Base-by-base conservation (phyloP, 1,140 invertebrate species). In the Argopecten irradians region DNA sequence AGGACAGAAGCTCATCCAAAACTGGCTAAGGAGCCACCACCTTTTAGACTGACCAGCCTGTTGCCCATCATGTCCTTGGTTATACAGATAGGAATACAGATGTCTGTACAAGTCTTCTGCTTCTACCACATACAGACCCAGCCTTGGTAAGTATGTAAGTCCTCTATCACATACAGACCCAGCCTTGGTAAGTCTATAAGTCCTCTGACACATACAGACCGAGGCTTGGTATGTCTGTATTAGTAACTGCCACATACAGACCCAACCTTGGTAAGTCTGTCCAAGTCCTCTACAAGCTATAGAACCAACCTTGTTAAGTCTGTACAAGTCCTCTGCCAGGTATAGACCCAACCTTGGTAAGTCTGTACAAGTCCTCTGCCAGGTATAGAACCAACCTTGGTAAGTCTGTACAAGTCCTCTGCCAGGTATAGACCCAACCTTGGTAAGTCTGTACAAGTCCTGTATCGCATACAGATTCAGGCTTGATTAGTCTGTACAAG, bases 211-310 rank as follows among this genome's bases (percentile, higher is more conserved):
- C 34, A 28, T 28, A 33, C 5, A 33, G 28, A 92, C 95, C 28
- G 97, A 97, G 89, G 91, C 96, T 0, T 98, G 98, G 98, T 98
- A 88, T 83, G 92, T 86, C n/a, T n/a, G n/a, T n/a, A n/a, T n/a
- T n/a, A n/a, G n/a, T n/a, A n/a, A n/a, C 97, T 93, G 14, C 1
- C n/a, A 33, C 34, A 28, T 28, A 33, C 5, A 33, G 28, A 92
- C 95, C 28, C 97, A 97, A 89, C 91, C 96, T 0, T 98, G 98
- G 98, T 98, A 88, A 86, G 92, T 86, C 14, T 35, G 5, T 16
- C n/a, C n/a, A n/a, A 7, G 3, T 84, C 14, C 19, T 11, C 19
- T 71, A 22, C 3, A 3, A 22, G 22, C 3, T 11, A 22, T 1
- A 22, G 28, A 92, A 95, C 28, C 97, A 97, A 89, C 91, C 96